These are phyloP conservation scores for Andrena cerasifolii DNA, from an alignment of 1,140 invertebrate genomes.

Conservation along the genomic window DNA sequence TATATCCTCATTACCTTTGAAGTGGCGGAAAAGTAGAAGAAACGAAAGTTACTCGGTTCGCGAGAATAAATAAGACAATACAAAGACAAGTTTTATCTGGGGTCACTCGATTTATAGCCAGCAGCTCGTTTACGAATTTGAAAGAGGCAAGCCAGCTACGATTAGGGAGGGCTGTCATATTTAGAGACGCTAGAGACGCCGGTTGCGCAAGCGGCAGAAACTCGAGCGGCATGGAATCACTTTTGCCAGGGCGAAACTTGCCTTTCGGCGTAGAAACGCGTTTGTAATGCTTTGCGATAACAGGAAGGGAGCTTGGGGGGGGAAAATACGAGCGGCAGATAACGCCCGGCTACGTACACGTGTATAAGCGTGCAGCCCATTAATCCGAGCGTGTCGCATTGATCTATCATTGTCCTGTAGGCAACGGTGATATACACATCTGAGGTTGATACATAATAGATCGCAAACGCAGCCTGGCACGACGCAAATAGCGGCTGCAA, in stretches of 20 bases:
- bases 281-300: slow-evolving; percentile 59
- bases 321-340: slow-evolving; percentile 73
- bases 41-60: no score
- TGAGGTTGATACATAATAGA: slow-evolving; percentile 74
- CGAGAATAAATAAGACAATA: no score
- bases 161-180: no score
- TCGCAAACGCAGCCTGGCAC: slow-evolving; percentile 51
- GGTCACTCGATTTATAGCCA: no score
- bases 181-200: not conserved
- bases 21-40: no score
- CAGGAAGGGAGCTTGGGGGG: slow-evolving; percentile 64
- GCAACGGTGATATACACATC: slow-evolving; percentile 72
- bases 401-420: slow-evolving; percentile 76
- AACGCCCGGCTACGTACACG: slow-evolving; percentile 63
- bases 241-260: not conserved
- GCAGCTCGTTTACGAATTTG: no score
- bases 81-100: no score
- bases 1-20: no score
- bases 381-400: slow-evolving; percentile 76
- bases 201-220: not conserved
- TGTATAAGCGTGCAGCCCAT: slow-evolving; percentile 72
- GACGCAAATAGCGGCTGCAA: slow-evolving; percentile 55
- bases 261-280: slow-evolving; percentile 27
- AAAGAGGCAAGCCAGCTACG: no score
- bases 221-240: not conserved